Evolutionary conservation across 2,888 invertebrate genomes (phyloP), one percentile per base, ranked within the genome.

Genomic region (Ichneumoninae sp.): DNA sequence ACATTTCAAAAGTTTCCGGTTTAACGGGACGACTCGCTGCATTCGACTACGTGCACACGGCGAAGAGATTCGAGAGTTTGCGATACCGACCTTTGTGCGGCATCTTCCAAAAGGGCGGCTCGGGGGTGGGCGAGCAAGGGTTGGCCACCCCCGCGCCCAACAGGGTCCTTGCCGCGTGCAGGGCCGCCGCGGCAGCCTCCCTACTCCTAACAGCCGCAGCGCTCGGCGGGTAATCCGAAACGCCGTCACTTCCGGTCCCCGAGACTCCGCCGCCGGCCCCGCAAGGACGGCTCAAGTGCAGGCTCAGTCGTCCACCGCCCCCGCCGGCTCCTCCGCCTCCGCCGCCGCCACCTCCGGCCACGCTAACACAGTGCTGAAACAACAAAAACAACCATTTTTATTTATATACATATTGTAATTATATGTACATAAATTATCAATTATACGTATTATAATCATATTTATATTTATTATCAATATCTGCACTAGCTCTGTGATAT

Each of bases 81-180:
- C 19, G 22, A 26, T 68, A 92, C 94, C 94, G 94, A 97, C 97
- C 97, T 97, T 97, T 97, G 94, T 97, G 97, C 89, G 97, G 97
- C 97, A 97, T 97, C 95, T 97, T 97, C 97, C 97, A 97, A 94
- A 97, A 96, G 90, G 97, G 96, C 93, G 96, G 96, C 94, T 96
- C 96, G 95, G 96, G 95, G 95, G 96, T 95, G 95, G 96, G 95
- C 95, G 95, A 95, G 92, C 95, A 95, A 95, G 95, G 94, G 94
- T 95, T 96, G 92, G 95, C 96, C 92, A 95, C 95, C 95, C 95
- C 94, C 94, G 94, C 94, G 92, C 93, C 93, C 92, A 94, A 95
- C 94, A 95, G 94, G 94, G 95, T 95, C 92, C 95, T 93, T 91
- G 94, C 93, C 88, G 93, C 93, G 94, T 93, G 93, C 93, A 94